Base-by-base conservation (phyloP, 1,140 invertebrate genomes). In the Penaeus vannamei region DNA sequence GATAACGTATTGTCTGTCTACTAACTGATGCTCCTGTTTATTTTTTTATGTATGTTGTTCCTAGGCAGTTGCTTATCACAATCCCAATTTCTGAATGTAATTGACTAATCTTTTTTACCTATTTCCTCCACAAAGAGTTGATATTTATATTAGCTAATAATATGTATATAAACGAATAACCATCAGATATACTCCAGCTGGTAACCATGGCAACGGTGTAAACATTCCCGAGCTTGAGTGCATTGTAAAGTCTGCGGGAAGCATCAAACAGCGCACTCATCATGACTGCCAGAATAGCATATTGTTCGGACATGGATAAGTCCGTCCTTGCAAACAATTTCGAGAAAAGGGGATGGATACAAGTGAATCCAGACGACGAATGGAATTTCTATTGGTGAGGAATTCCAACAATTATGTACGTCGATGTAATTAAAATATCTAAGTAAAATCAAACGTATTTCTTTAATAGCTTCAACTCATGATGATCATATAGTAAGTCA, bases 331-430 rank as follows among this genome's bases (percentile, higher is more conserved):
- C 97, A 66, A 96, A 97, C 91, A 99, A 99, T 93, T 99, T 98
- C 92, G 97, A 98, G 92, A 97, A 98, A 93, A 94, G 97, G 90
- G 97, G 97, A 14, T 99, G 98, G 98, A 94, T 95, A 42, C 96
- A 97, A 94, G 98, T 98, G 20, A 95, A 95, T 26, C 96, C 97
- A 1, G 97, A 99, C 91, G 98, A 99, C 92, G 97, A 98, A 92
- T 99, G 98, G 98, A 98, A 98, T 93, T 98, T 98, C 93, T 98
- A 98, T 93, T 99, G 98, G 98, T 96, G 94, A 93, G 87, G 26
- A 76, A 29, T 29, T 29, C 19, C 72, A 5, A n/a, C 29, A 8
- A 76, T 20, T 76, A 8, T 76, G 32, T n/a, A 76, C 32, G 72
- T 12, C 26, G 4, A 29, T 53, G 53, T 1, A 53, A 53, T 53